Conservation (phyloP, 2,888 invertebrate genomes). For the Chloroclystis v-ata region DNA sequence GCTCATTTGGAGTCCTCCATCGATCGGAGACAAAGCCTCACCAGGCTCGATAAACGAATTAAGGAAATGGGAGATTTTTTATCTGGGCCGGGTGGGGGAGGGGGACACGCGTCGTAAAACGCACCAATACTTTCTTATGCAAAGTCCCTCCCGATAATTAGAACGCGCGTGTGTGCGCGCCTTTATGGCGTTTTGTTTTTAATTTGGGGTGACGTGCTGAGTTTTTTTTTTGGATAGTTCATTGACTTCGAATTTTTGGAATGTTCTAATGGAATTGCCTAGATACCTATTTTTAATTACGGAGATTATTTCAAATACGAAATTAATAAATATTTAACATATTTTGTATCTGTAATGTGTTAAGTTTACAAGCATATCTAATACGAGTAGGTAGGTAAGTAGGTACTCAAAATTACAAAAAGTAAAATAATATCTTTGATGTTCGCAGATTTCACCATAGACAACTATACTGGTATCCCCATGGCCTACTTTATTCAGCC, state of each 20-base stretch:
- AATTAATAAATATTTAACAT: too few species aligned
- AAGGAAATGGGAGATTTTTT: slow-evolving; percentile 79
- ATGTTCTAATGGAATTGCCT: not conserved
- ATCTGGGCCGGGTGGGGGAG: slow-evolving; percentile 64
- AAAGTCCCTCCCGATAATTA: slow-evolving; percentile 76
- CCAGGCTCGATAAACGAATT: slow-evolving; percentile 77
- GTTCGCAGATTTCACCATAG: too few species aligned
- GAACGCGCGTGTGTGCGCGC: slow-evolving; percentile 59
- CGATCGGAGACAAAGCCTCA: slow-evolving; percentile 77
- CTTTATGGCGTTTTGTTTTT: slow-evolving; percentile 63
- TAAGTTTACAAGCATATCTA: too few species aligned
- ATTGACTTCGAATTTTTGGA: slow-evolving; percentile 5
- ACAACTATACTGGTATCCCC: too few species aligned
- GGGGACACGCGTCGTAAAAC: slow-evolving; percentile 74
- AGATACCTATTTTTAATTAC: too few species aligned
- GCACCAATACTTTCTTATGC: slow-evolving; percentile 78
- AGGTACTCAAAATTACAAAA: too few species aligned
- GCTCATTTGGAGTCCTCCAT: slow-evolving; percentile 75
- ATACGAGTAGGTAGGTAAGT: too few species aligned
- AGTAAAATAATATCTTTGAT: too few species aligned
- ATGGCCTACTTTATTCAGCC: too few species aligned
- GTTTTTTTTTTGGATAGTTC: slow-evolving; percentile 11
- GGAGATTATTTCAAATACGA: too few species aligned
- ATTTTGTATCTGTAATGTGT: too few species aligned
- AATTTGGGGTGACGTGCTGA: slow-evolving; percentile 44